A percentile compares a stretch with the other conserved stretches of the same genome.
Conservation (phyloP, 2,888 invertebrate genomes). For the Tillus elongatus region DNA sequence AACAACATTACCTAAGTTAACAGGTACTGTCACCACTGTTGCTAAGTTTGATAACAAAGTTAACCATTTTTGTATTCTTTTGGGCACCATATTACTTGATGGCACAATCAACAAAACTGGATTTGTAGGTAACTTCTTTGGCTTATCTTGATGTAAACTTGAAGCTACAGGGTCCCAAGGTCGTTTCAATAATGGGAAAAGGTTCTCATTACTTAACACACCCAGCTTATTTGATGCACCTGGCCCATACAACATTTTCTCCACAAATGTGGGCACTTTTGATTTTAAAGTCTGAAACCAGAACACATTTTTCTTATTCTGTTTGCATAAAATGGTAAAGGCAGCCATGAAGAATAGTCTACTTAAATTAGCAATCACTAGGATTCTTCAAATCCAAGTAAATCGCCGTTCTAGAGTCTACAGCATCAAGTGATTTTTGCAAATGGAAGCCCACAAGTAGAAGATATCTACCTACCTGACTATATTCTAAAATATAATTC, state of each 20-base stretch:
- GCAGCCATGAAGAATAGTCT: no score
- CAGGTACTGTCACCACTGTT: conserved; percentile 54
- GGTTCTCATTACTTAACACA: conserved; percentile 52
- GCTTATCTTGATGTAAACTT: conserved; percentile 51
- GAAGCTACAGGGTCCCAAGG: conserved; percentile 66
- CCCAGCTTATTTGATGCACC: conserved; percentile 42
- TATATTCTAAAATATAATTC: no score
- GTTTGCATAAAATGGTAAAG: no score
- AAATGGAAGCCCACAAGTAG: no score
- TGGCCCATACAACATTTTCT: conserved; percentile 59
- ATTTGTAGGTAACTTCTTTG: conserved; percentile 61
- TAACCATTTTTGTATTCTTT: conserved; percentile 62
- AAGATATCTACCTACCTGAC: no score
- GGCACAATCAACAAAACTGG: conserved; percentile 58
- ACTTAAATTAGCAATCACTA: no score
- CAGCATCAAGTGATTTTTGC: no score
- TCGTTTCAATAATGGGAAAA: conserved; percentile 55
- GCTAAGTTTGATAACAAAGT: conserved; percentile 57
- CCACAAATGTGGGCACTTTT: conserved; percentile 62
- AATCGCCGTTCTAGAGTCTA: no score
- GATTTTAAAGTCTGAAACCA: conserved; percentile 48
- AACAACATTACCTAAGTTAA: conserved; percentile 43
- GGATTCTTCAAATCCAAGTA: no score
- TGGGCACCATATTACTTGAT: conserved; percentile 45
- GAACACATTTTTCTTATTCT: no score